Evolutionary conservation across 2,797 vertebrate species (phyloP).

Genomic region (Coluber constrictor): DNA sequence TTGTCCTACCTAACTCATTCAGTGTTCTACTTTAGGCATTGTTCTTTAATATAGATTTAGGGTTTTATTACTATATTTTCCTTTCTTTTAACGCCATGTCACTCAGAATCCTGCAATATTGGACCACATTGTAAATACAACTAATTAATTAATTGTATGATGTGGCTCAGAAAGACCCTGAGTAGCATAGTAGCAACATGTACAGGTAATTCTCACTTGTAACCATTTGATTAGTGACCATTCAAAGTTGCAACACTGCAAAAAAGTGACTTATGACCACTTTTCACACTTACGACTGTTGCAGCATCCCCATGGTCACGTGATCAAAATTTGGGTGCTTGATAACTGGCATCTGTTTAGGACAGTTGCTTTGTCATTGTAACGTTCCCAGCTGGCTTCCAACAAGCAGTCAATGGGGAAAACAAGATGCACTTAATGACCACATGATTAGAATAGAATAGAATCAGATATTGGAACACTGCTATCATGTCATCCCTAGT

Average conservation of each 20-base stretch:
- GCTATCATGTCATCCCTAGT: too few relatives aligned
- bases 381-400: background rate
- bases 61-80: background rate
- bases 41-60: background rate
- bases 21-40: background rate
- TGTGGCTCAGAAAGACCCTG: background rate
- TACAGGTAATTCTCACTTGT: background rate
- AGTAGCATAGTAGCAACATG: background rate
- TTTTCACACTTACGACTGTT: background rate
- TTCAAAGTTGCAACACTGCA: background rate
- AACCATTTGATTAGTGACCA: background rate
- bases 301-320: background rate
- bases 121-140: background rate
- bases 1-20: background rate
- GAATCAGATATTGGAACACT: too few relatives aligned
- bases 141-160: background rate
- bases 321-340: background rate
- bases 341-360: background rate
- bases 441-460: background rate
- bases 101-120: background rate
- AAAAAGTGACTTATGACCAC: background rate
- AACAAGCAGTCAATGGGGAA: background rate
- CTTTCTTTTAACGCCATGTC: background rate
- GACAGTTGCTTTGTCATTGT: background rate
- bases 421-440: background rate